phyloP scores from a whole-genome alignment of 2,113 vertebrate species.

The Trematocara stigmaticum region DNA sequence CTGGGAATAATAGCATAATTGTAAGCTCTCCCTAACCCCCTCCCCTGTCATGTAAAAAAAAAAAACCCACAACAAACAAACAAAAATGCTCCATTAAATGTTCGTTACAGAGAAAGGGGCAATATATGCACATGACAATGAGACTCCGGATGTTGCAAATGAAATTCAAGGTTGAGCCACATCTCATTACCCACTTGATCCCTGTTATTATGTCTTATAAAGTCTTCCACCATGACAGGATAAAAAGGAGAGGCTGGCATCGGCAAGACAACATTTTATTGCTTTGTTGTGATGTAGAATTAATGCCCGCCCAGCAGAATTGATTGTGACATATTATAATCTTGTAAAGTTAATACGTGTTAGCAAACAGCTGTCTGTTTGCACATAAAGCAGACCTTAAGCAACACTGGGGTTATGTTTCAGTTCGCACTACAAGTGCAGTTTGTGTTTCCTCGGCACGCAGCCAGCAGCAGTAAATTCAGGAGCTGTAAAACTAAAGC shows the following conservation, averaged over 20 bases:
- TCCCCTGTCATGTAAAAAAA: not conserved
- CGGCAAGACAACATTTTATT: not conserved
- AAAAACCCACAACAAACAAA: fast-evolving
- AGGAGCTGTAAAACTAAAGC: not conserved
- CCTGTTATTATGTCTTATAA: not conserved
- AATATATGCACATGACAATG: not conserved
- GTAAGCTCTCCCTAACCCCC: slow-evolving; percentile 20
- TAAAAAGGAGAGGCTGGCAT: not conserved
- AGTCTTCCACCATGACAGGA: not conserved
- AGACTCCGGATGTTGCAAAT: not conserved
- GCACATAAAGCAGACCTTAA: not conserved
- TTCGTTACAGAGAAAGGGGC: not conserved
- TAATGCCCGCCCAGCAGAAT: not conserved
- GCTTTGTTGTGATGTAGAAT: not conserved
- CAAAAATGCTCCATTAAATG: not conserved
- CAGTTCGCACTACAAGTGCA: not conserved
- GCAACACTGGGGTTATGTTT: not conserved
- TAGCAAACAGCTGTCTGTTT: not conserved
- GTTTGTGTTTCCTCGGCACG: not conserved
- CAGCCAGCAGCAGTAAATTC: not conserved
- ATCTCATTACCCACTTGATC: not conserved
- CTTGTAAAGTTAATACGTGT: not conserved
- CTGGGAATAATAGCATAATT: slow-evolving; percentile 41
- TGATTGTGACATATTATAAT: not conserved
- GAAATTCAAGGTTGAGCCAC: slow-evolving; percentile 2